Conservation (phyloP, 2,113 vertebrate genomes). For the Sisor rabdophorus region DNA sequence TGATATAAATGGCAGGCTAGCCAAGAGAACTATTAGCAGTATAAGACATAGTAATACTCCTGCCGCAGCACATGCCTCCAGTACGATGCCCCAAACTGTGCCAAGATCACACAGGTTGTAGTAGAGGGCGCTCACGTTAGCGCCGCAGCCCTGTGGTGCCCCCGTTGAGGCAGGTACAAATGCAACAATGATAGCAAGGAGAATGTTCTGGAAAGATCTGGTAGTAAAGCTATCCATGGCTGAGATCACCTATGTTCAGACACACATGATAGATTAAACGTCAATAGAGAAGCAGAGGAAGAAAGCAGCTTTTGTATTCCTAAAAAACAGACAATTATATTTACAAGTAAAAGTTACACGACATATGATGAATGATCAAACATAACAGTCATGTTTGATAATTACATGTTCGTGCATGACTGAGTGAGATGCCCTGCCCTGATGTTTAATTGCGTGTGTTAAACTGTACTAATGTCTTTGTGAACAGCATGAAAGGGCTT, state of each 20-base stretch:
- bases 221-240: conserved; percentile 11
- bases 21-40: conserved; percentile 80
- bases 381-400: background rate
- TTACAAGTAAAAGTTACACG: background rate
- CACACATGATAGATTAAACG: conserved; percentile 8
- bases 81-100: conserved; percentile 80
- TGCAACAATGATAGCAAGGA: conserved; percentile 35
- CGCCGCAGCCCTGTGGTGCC: conserved; percentile 72
- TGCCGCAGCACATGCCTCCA: conserved; percentile 79
- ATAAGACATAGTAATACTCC: conserved; percentile 76
- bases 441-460: background rate
- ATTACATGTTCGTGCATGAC: conserved; percentile 13
- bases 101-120: conserved; percentile 84
- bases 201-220: conserved; percentile 13
- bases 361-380: background rate
- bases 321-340: conserved; percentile 1
- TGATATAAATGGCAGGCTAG: conserved; percentile 81
- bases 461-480: background rate
- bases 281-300: background rate
- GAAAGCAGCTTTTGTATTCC: conserved; percentile 1
- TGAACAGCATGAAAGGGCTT: background rate
- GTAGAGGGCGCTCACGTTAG: conserved; percentile 75
- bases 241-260: conserved; percentile 22
- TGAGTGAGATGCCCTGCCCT: background rate
- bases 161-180: conserved; percentile 32